Percentiles rank a stretch among this genome's conserved stretches.
phyloP scores from a whole-genome alignment of 2,113 vertebrate species.

The Bettongia penicillata region DNA sequence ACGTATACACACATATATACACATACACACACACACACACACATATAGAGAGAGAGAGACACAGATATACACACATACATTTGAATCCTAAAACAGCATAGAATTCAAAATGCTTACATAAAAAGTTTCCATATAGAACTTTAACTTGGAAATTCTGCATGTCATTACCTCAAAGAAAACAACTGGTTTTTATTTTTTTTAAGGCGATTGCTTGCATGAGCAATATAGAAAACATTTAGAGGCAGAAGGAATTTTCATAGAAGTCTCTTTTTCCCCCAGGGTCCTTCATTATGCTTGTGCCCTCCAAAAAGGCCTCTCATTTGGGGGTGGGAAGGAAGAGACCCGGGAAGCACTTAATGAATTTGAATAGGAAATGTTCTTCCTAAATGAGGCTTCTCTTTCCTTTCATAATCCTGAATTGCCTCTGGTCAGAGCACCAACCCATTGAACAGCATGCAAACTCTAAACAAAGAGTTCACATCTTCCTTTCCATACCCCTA shows the following conservation, averaged over 20 bases:
- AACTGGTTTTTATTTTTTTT: neutral
- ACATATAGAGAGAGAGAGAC: no score
- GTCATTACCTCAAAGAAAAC: neutral
- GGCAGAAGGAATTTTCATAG: conserved; percentile 20
- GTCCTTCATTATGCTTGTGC: conserved; percentile 43
- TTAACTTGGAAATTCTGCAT: neutral
- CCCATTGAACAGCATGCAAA: conserved; percentile 70
- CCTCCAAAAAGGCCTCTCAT: conserved; percentile 60
- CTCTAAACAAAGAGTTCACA: conserved; percentile 66
- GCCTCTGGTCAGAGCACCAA: conserved; percentile 63
- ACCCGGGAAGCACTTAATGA: conserved; percentile 53
- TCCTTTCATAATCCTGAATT: conserved; percentile 58
- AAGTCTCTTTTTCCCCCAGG: conserved; percentile 6
- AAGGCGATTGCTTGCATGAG: neutral
- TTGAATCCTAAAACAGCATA: neutral
- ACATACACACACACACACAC: no score
- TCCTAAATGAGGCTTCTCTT: conserved; percentile 65
- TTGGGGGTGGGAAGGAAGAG: neutral
- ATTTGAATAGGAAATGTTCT: conserved; percentile 71
- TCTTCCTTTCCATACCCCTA: conserved; percentile 18
- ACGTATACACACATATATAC: no score
- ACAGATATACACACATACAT: neutral
- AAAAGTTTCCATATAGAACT: neutral
- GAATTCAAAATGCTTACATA: neutral
- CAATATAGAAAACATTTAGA: conserved; percentile 9